Evolutionary conservation across 2,797 vertebrate species (phyloP).

Genomic region (Poecilia wingei): DNA sequence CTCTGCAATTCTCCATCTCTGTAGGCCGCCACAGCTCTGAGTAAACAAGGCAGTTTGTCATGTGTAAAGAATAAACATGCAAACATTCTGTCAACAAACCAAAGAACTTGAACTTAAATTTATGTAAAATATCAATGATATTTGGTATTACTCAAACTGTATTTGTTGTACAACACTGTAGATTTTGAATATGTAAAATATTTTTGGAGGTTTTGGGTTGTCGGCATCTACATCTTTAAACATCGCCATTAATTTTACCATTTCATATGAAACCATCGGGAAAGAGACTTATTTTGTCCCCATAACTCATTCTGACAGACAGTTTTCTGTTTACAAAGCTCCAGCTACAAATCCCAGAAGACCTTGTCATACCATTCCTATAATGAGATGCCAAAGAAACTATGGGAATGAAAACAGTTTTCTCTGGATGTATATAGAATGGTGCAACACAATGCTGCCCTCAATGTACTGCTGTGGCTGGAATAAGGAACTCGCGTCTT

Average conservation of each 20-base stretch:
- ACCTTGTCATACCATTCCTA: not conserved
- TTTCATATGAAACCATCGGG: not conserved
- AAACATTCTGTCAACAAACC: conserved; percentile 17
- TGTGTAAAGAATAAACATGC: conserved; percentile 6
- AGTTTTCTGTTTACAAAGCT: not conserved
- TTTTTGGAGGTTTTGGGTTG: not conserved
- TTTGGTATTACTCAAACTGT: not conserved
- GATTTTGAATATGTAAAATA: not conserved
- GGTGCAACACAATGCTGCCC: not conserved
- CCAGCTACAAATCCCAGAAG: not conserved
- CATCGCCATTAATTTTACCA: not conserved
- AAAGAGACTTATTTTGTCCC: not conserved
- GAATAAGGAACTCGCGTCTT: not conserved
- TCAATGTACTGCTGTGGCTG: not conserved
- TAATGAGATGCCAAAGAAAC: not conserved
- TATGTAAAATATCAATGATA: not conserved
- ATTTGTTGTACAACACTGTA: not conserved
- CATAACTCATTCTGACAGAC: not conserved
- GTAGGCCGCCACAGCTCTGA: conserved; percentile 91
- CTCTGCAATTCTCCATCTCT: conserved; percentile 80
- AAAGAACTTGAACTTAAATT: too few relatives aligned
- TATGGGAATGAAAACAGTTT: not conserved
- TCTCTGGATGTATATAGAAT: not conserved
- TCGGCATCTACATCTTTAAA: not conserved
- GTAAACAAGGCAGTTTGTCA: conserved; percentile 36